A percentile compares a stretch with the other conserved stretches of the same genome.
These are phyloP conservation scores for Himalopsyche anomala DNA, from an alignment of 2,888 invertebrate genomes.

Conservation along the genomic window DNA sequence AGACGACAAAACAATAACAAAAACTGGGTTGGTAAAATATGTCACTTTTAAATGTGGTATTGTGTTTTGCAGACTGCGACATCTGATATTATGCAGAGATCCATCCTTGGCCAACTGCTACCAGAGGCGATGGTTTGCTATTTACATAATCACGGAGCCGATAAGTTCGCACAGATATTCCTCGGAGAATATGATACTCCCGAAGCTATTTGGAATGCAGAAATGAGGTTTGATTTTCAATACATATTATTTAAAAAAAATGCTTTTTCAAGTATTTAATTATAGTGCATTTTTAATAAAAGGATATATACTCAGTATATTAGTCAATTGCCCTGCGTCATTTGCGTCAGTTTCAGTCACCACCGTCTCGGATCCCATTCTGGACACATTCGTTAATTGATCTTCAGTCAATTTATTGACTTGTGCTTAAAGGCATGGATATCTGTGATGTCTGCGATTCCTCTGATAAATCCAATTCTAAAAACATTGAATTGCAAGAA, in stretches of 20 bases:
- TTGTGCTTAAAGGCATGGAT: too few relatives aligned
- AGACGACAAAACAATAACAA: neutral
- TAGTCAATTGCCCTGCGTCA: too few relatives aligned
- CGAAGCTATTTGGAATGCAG: conserved; percentile 99
- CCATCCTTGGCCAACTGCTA: conserved; percentile 93
- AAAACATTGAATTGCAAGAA: too few relatives aligned
- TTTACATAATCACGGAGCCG: conserved; percentile 97
- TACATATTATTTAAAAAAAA: neutral
- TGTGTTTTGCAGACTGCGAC: conserved; percentile 67
- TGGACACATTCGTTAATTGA: too few relatives aligned
- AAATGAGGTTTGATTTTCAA: conserved; percentile 85
- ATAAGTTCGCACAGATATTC: conserved; percentile 98
- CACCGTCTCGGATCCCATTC: too few relatives aligned
- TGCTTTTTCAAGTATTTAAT: too few relatives aligned
- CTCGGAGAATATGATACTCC: conserved; percentile 99
- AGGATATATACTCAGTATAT: neutral
- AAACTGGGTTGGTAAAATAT: conserved; percentile 12
- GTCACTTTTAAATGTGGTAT: conserved; percentile 32
- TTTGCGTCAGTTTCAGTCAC: too few relatives aligned
- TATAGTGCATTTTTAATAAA: neutral
- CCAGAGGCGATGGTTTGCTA: conserved; percentile 99
- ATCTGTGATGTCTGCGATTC: too few relatives aligned
- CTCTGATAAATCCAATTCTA: too few relatives aligned
- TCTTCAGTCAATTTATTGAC: too few relatives aligned
- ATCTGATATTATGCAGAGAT: conserved; percentile 93